Conservation (phyloP, 2,888 invertebrate species). For the Lissocephala sabroskyi region DNA sequence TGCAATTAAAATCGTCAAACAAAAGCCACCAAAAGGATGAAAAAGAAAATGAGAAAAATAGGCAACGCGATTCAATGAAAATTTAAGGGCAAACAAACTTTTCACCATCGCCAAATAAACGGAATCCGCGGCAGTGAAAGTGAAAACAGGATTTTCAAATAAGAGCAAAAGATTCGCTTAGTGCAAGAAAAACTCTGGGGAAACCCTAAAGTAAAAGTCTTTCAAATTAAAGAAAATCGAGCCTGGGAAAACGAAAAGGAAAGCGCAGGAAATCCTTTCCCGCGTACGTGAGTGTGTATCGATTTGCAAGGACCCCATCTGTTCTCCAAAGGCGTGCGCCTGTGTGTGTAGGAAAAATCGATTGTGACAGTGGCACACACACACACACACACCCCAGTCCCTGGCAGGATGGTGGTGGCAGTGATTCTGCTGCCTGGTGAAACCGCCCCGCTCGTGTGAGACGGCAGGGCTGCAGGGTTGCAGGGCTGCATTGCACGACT, state of each 20-base stretch:
- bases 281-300: slow-evolving; percentile 8
- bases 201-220: slow-evolving; percentile 1
- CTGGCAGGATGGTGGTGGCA: slow-evolving; percentile 1
- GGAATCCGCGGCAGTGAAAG: neutral
- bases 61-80: neutral
- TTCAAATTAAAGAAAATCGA: neutral
- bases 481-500: slow-evolving; percentile 1
- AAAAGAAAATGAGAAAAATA: slow-evolving; percentile 4
- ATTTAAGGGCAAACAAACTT: neutral
- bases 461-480: slow-evolving; percentile 1
- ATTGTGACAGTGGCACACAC: slow-evolving; percentile 43
- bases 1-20: neutral
- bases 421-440: neutral
- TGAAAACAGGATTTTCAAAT: no score
- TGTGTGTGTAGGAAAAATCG: slow-evolving; percentile 49
- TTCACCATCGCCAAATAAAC: no score
- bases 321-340: no score
- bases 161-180: neutral
- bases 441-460: neutral
- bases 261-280: neutral
- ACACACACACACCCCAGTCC: no score
- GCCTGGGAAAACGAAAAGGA: neutral
- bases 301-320: slow-evolving; percentile 11
- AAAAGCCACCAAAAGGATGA: slow-evolving; percentile 14
- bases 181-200: neutral